These are phyloP conservation scores for Aurelia sp. DNA, from an alignment of 30 jellyfish, hydroid and myxozoan genomes.

Conservation along the genomic window DNA sequence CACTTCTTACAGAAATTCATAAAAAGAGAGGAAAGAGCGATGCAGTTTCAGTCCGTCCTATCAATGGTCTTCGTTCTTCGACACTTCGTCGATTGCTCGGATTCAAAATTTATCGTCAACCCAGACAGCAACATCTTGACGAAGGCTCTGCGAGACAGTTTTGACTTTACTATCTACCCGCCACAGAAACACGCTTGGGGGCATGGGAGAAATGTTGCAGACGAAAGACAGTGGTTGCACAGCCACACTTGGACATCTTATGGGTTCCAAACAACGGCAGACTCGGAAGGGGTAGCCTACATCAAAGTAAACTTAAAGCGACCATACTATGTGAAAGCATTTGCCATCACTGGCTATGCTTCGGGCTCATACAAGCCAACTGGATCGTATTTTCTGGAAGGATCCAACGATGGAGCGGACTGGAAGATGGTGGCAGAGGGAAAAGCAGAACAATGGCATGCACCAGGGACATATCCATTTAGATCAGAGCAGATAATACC, in stretches of 20 bases:
- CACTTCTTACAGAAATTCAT: no score
- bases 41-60: no score
- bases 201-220: conserved; percentile 17
- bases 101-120: no score
- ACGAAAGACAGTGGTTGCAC: not conserved
- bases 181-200: not conserved
- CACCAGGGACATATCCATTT: conserved; percentile 28
- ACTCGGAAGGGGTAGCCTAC: not conserved
- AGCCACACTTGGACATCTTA: not conserved
- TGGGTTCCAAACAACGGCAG: not conserved
- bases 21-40: no score
- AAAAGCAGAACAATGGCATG: not conserved
- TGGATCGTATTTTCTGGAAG: conserved; percentile 18
- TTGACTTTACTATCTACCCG: not conserved
- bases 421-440: conserved; percentile 47
- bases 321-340: conserved; percentile 23
- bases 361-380: conserved; percentile 34
- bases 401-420: conserved; percentile 16
- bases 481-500: conserved; percentile 9
- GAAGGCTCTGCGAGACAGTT: not conserved
- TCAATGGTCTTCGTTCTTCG: no score
- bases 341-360: conserved; percentile 37
- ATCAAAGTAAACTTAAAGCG: not conserved
- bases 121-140: no score
- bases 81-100: no score